Conservation (phyloP, 1,140 invertebrate species). For the Pissodes strobi region DNA sequence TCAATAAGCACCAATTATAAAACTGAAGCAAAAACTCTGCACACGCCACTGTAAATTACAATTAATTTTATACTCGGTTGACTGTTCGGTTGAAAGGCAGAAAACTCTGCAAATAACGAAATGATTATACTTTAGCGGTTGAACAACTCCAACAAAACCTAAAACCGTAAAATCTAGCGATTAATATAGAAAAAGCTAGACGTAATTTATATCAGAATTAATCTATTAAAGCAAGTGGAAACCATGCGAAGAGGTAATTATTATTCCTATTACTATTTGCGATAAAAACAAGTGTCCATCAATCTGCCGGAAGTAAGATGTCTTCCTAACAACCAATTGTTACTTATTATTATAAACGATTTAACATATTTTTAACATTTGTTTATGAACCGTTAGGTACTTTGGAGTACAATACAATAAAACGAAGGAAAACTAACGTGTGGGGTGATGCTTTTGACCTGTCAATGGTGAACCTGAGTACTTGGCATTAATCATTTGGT, state of each 20-base stretch:
- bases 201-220: constrained; percentile 17
- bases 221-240: constrained; percentile 15
- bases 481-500: too few species aligned
- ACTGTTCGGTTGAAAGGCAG: constrained; percentile 8
- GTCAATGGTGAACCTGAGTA: too few species aligned
- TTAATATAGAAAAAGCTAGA: constrained; percentile 11
- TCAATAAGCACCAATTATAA: too few species aligned
- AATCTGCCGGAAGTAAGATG: constrained; percentile 27
- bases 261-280: background rate
- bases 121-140: constrained; percentile 3
- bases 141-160: constrained; percentile 13
- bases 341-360: constrained; percentile 20
- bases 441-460: background rate
- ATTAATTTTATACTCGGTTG: constrained; percentile 18
- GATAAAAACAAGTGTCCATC: constrained; percentile 14
- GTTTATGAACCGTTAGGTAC: background rate
- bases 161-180: background rate
- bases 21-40: too few species aligned
- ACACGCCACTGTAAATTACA: background rate
- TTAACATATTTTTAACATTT: constrained; percentile 19
- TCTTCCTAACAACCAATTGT: constrained; percentile 31
- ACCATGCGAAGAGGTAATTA: constrained; percentile 15
- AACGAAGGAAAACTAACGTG: background rate
- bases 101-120: constrained; percentile 2
- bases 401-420: background rate